Conservation (phyloP, 2,113 vertebrate genomes). For the Trogon surrucura region DNA sequence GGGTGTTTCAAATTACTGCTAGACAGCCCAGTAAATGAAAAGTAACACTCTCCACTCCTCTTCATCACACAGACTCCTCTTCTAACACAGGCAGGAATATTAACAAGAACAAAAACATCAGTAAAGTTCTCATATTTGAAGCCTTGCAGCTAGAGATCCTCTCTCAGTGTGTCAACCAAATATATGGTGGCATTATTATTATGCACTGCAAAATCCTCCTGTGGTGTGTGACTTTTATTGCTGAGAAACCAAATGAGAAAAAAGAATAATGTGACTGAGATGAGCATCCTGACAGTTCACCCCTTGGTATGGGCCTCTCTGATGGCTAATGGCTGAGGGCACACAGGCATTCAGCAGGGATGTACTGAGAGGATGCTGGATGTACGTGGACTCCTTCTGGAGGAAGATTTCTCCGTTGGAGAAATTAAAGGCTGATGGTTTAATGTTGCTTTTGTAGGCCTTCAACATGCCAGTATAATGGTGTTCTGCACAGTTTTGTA, state of each 20-base stretch:
- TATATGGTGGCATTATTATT: not conserved
- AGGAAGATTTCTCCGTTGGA: not conserved
- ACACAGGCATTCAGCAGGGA: not conserved
- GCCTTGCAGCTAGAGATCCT: not conserved
- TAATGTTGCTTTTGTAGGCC: not conserved
- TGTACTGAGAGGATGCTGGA: not conserved
- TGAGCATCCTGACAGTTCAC: not conserved
- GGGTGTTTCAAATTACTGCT: constrained; percentile 13
- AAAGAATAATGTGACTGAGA: not conserved
- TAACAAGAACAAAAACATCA: not conserved
- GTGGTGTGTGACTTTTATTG: not conserved
- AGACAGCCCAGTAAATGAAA: constrained; percentile 35
- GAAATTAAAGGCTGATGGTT: not conserved
- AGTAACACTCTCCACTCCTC: not conserved
- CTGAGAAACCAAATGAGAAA: not conserved
- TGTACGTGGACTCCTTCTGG: not conserved
- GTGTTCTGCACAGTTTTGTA: not conserved
- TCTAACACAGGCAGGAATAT: not conserved
- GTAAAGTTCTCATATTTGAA: not conserved
- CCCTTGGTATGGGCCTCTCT: not conserved
- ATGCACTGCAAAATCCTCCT: not conserved
- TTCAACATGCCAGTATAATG: not conserved
- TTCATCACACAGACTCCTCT: constrained; percentile 9
- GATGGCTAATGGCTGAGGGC: not conserved
- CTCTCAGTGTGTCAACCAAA: not conserved